Conservation (phyloP, 2,113 vertebrate genomes). For the Amia ocellicauda region DNA sequence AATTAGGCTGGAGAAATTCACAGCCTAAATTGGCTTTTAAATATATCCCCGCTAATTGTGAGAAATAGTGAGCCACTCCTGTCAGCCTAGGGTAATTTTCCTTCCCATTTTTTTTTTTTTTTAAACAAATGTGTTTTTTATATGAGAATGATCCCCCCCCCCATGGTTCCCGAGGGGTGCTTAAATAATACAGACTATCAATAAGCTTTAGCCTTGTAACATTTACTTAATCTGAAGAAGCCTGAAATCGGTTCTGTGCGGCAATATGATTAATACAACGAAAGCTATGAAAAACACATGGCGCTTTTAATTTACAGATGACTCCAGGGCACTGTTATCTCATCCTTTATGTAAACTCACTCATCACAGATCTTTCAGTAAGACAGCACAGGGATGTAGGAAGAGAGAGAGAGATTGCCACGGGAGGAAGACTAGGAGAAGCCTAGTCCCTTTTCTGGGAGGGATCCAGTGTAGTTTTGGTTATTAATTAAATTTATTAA, state of each 20-base stretch:
- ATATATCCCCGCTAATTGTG: constrained; percentile 19
- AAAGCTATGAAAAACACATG: constrained; percentile 53
- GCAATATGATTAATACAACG: constrained; percentile 54
- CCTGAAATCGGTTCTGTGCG: background rate
- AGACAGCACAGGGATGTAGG: constrained; percentile 38
- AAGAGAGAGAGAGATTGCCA: constrained; percentile 36
- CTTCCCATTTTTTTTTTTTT: too few relatives aligned
- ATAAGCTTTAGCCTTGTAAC: constrained; percentile 2
- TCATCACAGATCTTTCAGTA: constrained; percentile 60
- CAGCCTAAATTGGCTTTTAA: constrained; percentile 16
- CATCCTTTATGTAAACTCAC: constrained; percentile 69
- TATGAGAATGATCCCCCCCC: background rate
- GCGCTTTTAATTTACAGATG: constrained; percentile 63
- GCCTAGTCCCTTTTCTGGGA: constrained; percentile 65
- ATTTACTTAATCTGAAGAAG: background rate
- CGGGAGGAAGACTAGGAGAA: constrained; percentile 44
- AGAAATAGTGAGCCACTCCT: constrained; percentile 17
- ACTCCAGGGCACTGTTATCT: constrained; percentile 61
- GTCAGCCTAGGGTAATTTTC: constrained; percentile 18
- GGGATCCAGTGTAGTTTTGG: constrained; percentile 69
- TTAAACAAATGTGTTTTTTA: too few relatives aligned
- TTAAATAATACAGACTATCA: constrained; percentile 4
- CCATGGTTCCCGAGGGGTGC: constrained; percentile 4
- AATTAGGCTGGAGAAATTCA: constrained; percentile 23
- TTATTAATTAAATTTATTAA: constrained; percentile 92